phyloP scores from a whole-genome alignment of 2,888 invertebrate species.

The Limulus polyphemus region DNA sequence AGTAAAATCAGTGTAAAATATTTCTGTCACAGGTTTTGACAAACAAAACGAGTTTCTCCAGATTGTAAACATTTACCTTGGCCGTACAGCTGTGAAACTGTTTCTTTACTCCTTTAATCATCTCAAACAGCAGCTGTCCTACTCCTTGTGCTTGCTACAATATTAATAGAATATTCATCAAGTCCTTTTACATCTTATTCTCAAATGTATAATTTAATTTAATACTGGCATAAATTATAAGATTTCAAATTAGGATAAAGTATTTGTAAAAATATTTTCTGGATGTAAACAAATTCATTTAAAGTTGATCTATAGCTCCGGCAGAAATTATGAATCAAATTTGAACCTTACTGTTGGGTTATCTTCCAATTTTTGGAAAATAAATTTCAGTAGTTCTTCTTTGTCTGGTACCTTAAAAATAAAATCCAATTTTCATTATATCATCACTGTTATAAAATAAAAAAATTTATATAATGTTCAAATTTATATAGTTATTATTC shows the following conservation, averaged over 20 bases:
- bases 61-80: constrained; percentile 42
- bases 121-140: constrained; percentile 76
- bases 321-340: too few species aligned
- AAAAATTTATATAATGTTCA: neutral
- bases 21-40: too few species aligned
- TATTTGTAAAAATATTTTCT: too few species aligned
- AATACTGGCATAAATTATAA: constrained; percentile 5
- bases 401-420: constrained; percentile 53
- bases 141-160: constrained; percentile 62
- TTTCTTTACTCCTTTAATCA: constrained; percentile 64
- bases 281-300: too few species aligned
- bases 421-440: constrained; percentile 1
- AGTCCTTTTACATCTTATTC: too few species aligned
- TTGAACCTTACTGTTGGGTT: constrained; percentile 40
- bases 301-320: too few species aligned
- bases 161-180: constrained; percentile 5
- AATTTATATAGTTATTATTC: neutral
- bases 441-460: neutral
- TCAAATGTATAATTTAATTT: constrained; percentile 15
- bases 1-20: too few species aligned
- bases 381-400: constrained; percentile 53
- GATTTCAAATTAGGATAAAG: neutral
- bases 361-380: constrained; percentile 52
- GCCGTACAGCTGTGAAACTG: constrained; percentile 75
- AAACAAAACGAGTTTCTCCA: too few species aligned